Evolutionary conservation across 2,888 invertebrate species (phyloP).

Genomic region (Lissocephala sabroskyi): DNA sequence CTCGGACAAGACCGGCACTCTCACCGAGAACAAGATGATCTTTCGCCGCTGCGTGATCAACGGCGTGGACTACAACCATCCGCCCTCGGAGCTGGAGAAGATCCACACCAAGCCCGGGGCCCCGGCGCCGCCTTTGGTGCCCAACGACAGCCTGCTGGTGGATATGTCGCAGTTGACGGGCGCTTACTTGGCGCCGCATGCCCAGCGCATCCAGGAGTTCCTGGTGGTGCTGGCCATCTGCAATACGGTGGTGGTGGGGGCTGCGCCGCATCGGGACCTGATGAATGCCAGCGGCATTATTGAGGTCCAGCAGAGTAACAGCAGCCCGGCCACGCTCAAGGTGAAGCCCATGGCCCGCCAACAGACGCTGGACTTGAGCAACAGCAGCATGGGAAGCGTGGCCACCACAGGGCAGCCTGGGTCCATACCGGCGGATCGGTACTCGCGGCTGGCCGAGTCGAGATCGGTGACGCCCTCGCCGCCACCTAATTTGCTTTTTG

Average conservation of each 20-base stretch:
- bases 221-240: constrained; percentile 92
- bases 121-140: constrained; percentile 73
- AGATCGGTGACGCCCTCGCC: constrained; percentile 85
- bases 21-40: constrained; percentile 98
- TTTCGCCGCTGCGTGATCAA: constrained; percentile 92
- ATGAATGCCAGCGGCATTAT: constrained; percentile 82
- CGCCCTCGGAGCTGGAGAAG: constrained; percentile 79
- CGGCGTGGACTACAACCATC: constrained; percentile 91
- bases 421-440: constrained; percentile 73
- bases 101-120: constrained; percentile 73
- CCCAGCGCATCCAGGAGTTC: constrained; percentile 88
- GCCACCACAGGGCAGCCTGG: constrained; percentile 15
- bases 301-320: constrained; percentile 71
- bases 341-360: constrained; percentile 12
- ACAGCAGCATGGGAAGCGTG: constrained; percentile 7
- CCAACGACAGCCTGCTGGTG: constrained; percentile 74
- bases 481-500: constrained; percentile 74
- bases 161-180: constrained; percentile 72
- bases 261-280: constrained; percentile 81
- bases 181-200: constrained; percentile 75
- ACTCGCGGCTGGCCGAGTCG: constrained; percentile 83
- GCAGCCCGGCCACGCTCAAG: constrained; percentile 28
- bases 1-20: constrained; percentile 97
- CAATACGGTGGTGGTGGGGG: constrained; percentile 96
- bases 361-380: constrained; percentile 17